Base-by-base conservation (phyloP, 1,140 invertebrate species). In the Cryptotermes secundus region DNA sequence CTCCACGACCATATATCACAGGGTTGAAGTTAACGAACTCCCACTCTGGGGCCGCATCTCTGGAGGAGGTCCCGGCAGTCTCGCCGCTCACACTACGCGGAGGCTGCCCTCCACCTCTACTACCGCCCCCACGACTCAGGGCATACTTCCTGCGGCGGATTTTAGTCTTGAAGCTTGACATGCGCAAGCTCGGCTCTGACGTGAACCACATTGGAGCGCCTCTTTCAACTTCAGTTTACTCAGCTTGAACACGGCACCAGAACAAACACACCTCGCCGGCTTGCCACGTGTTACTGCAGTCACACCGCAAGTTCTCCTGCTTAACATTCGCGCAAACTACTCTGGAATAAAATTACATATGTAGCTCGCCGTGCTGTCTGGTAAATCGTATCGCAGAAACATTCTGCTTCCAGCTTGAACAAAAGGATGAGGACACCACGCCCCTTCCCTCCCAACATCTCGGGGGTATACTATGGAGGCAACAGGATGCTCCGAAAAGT, bases 1-100 rank as follows among this genome's bases (percentile, higher is more conserved):
- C 80, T 22, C 86, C 81, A 16, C n/a, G n/a, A n/a, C 87, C 87
- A 84, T 86, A 89, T 10, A 88, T 87, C 59, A 86, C 87, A 9
- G 89, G 89, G 83, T 89, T 90, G 86, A 90, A 90, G 84, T 89
- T 89, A 38, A 90, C 88, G 87, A 90, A 90, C 86, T 90, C 88
- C 89, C 89, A 90, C 79, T 90, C 89, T 22, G 49, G 45, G 34
- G 22, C 84, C 53, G 59, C 82, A 59, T 22, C 38, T 16, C 35
- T 59, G 2, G 22, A 19, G 49, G 45, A 38, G 22, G 35, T 36
- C 34, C 85, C 83, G 79, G 35, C 49, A 83, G 83, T n/a, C 22
- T 80, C 72, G 38, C 53, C 22, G 82, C 83, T 53, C 79, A 72
- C 83, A 79, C 82, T 65, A 59, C 49, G 81, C 26, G 14, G 45